A percentile compares a stretch with the other conserved stretches of the same genome.
Conservation (phyloP, 1,140 invertebrate species). For the Augochlora pura region DNA sequence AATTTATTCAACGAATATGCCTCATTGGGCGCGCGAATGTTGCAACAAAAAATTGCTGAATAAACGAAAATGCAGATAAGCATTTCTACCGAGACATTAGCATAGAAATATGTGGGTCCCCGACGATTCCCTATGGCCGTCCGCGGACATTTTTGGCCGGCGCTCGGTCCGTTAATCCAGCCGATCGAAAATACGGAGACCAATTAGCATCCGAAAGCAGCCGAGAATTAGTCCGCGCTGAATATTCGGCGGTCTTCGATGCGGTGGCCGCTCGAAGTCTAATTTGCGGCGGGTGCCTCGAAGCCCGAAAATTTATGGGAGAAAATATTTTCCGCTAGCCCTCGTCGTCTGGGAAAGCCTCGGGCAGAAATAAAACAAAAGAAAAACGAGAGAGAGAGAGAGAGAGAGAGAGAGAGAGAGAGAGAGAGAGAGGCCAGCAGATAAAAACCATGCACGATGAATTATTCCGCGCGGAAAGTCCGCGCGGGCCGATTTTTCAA, state of each 20-base stretch:
- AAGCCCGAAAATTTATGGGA: not conserved
- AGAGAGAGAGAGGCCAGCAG: not conserved
- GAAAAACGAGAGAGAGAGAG: too few species aligned
- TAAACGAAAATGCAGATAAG: too few species aligned
- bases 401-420: too few species aligned
- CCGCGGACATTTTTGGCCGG: too few species aligned
- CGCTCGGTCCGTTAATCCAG: not conserved
- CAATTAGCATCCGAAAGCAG: conserved; percentile 39
- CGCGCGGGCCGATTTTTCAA: not conserved
- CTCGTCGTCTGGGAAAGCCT: not conserved
- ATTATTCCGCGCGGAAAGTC: not conserved
- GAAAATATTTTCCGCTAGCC: not conserved
- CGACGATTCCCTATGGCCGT: too few species aligned
- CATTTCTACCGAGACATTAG: too few species aligned
- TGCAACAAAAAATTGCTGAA: too few species aligned
- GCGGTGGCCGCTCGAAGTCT: not conserved
- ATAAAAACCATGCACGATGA: not conserved
- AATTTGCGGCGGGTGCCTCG: not conserved
- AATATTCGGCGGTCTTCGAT: conserved; percentile 12
- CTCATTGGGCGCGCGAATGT: too few species aligned
- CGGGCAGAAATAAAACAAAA: too few species aligned
- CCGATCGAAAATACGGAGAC: conserved; percentile 40
- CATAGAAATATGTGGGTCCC: too few species aligned
- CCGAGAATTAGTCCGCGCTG: conserved; percentile 32
- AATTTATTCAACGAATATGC: too few species aligned